These are phyloP conservation scores for Schizopygopsis malacanthus DNA, from an alignment of 2,797 vertebrate species.

Conservation along the genomic window DNA sequence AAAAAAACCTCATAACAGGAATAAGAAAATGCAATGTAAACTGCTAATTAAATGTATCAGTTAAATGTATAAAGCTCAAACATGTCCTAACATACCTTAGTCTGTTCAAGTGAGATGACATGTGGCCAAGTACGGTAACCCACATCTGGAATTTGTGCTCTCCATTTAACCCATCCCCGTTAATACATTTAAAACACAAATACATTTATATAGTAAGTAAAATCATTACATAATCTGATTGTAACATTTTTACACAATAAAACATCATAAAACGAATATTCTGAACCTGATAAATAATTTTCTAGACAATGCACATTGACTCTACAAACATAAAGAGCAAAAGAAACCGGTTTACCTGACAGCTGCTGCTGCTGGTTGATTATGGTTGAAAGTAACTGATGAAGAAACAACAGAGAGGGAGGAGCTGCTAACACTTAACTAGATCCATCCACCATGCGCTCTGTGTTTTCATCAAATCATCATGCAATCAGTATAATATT, in stretches of 20 bases:
- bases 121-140: no score
- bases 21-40: not conserved
- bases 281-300: not conserved
- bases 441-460: not conserved
- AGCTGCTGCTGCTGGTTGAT: conserved; percentile 14
- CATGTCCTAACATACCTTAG: not conserved
- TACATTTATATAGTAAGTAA: not conserved
- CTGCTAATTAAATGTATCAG: not conserved
- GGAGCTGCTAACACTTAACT: not conserved
- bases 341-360: not conserved
- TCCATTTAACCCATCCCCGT: no score
- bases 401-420: conserved; percentile 4
- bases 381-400: not conserved
- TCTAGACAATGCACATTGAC: not conserved
- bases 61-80: not conserved
- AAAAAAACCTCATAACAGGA: not conserved
- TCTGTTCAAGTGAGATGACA: not conserved
- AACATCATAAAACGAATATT: no score
- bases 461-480: not conserved
- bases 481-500: conserved; percentile 8
- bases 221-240: not conserved
- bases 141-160: no score
- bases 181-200: not conserved
- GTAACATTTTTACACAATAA: not conserved
- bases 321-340: not conserved